Evolutionary conservation across 2,113 vertebrate species (phyloP).

Genomic region (Semicossyphus pulcher): DNA sequence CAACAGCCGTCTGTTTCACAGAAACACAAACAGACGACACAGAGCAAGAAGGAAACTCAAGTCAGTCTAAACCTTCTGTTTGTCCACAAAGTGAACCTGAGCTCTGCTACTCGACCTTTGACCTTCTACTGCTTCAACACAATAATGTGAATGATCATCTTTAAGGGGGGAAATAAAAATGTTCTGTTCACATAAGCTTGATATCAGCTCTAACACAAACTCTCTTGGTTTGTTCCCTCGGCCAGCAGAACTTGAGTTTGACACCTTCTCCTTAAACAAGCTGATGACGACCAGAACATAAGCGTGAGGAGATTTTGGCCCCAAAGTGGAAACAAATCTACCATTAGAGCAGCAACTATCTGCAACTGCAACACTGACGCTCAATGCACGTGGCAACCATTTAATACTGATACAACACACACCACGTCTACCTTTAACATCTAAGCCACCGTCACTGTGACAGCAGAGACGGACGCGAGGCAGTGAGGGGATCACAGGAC

Average conservation of each 20-base stretch:
- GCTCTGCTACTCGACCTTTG: background rate
- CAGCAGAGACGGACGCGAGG: too few species aligned
- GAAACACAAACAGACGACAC: constrained; percentile 28
- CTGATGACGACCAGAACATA: background rate
- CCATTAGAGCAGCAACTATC: background rate
- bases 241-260: too few species aligned
- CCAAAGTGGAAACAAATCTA: constrained; percentile 16
- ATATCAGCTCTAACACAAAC: background rate
- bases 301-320: background rate
- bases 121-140: background rate
- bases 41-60: too few species aligned
- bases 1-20: constrained; percentile 17
- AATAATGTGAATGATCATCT: background rate
- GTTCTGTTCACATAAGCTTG: background rate
- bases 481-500: too few species aligned
- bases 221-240: too few species aligned
- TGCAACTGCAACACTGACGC: constrained; percentile 8
- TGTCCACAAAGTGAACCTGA: too few species aligned
- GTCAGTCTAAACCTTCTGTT: too few species aligned
- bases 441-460: too few species aligned
- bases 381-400: background rate
- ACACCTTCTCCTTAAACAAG: background rate
- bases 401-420: background rate
- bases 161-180: background rate
- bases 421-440: background rate